Percentiles rank a stretch among this genome's conserved stretches.
Evolutionary conservation across 2,797 vertebrate genomes (phyloP).

Genomic region (Sebastes hubbsi): DNA sequence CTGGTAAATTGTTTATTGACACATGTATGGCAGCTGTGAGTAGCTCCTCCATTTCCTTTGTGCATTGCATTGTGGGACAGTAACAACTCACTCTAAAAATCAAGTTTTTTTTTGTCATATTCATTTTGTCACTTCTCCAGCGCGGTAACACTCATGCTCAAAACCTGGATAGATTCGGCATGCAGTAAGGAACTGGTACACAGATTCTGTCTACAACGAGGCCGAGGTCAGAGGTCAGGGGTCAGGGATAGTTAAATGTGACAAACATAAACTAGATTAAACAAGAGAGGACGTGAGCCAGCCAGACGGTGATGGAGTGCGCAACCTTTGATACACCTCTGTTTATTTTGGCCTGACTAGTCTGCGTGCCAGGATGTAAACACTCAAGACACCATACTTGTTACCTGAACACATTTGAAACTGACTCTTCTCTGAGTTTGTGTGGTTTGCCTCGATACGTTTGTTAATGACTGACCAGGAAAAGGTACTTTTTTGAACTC

Average conservation of each 20-base stretch:
- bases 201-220: not conserved
- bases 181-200: not conserved
- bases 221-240: not conserved
- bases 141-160: not conserved
- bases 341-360: conserved; percentile 43
- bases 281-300: conserved; percentile 18
- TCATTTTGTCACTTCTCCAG: not conserved
- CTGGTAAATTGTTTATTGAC: not conserved
- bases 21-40: not conserved
- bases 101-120: not conserved
- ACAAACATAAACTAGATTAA: conserved; percentile 40
- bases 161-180: not conserved
- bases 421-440: not conserved
- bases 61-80: no score
- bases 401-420: conserved; percentile 21
- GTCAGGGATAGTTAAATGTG: not conserved
- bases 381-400: conserved; percentile 2
- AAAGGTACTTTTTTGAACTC: conserved; percentile 5
- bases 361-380: conserved; percentile 5
- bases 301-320: not conserved
- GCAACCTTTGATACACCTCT: not conserved
- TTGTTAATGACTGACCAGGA: conserved; percentile 73
- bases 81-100: not conserved
- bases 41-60: not conserved
- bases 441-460: conserved; percentile 8